These are phyloP conservation scores for Cephus pygmeus DNA, from an alignment of 2,888 invertebrate species.

Conservation along the genomic window DNA sequence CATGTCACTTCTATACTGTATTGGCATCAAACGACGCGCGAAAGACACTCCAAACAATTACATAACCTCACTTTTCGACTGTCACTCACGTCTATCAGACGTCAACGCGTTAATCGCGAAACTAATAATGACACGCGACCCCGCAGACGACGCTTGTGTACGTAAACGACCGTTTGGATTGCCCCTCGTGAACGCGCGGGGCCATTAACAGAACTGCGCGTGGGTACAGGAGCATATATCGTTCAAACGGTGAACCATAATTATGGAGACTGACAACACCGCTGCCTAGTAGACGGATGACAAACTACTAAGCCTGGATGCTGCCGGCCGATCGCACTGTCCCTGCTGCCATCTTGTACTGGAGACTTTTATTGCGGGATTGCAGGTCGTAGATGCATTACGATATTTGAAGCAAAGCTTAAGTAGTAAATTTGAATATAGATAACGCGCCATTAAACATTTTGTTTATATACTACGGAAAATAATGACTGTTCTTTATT, in stretches of 20 bases:
- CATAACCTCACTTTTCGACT: constrained; percentile 41
- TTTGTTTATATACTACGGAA: no score
- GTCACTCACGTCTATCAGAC: constrained; percentile 3
- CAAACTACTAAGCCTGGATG: constrained; percentile 33
- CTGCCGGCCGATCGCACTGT: constrained; percentile 16
- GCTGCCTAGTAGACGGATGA: constrained; percentile 39
- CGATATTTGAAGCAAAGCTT: no score
- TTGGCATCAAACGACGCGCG: constrained; percentile 35
- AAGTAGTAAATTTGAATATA: no score
- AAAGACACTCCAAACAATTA: constrained; percentile 33
- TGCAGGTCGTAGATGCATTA: no score
- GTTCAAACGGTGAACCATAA: constrained; percentile 47
- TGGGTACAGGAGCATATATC: constrained; percentile 34
- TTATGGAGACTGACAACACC: constrained; percentile 38
- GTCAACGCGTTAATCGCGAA: neutral
- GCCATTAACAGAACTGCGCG: constrained; percentile 45
- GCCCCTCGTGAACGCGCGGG: constrained; percentile 38
- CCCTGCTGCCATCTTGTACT: neutral
- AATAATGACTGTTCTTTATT: no score
- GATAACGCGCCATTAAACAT: no score
- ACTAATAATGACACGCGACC: constrained; percentile 14
- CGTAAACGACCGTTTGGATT: constrained; percentile 30
- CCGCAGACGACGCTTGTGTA: constrained; percentile 7
- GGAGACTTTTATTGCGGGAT: neutral
- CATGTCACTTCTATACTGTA: constrained; percentile 37